Conservation (phyloP, 2,797 vertebrate genomes). For the Yasuhikotakia modesta region DNA sequence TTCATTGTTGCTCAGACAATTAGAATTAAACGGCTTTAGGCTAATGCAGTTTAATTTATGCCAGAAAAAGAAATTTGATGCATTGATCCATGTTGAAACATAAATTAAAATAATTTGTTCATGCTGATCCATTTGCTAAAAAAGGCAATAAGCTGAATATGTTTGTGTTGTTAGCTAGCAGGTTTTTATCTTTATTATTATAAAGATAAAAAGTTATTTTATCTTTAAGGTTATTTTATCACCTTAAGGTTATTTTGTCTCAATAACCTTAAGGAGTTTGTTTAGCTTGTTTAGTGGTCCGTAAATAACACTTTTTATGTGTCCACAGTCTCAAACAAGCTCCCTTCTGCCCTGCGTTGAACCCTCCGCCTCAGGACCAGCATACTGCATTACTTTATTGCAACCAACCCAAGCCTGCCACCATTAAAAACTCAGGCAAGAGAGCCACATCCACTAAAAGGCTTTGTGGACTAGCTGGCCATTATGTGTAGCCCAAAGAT, state of each 20-base stretch:
- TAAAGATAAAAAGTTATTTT: no score
- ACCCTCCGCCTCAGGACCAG: not conserved
- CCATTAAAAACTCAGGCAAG: slow-evolving; percentile 35
- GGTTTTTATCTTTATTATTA: no score
- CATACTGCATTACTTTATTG: slow-evolving; percentile 45
- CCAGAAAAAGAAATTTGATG: slow-evolving; percentile 16
- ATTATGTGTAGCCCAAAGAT: slow-evolving; percentile 30
- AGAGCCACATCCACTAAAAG: slow-evolving; percentile 1
- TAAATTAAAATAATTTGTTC: slow-evolving; percentile 5
- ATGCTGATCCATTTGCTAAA: slow-evolving; percentile 13
- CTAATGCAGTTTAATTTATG: slow-evolving; percentile 14
- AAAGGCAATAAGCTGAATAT: not conserved
- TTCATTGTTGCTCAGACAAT: not conserved
- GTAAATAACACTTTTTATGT: slow-evolving; percentile 36
- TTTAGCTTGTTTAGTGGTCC: not conserved
- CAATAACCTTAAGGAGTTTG: slow-evolving; percentile 45
- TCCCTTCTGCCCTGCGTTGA: not conserved
- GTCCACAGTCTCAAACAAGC: not conserved
- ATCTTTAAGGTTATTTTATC: no score
- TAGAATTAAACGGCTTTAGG: slow-evolving; percentile 4
- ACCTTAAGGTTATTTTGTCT: no score
- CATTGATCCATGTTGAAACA: slow-evolving; percentile 1
- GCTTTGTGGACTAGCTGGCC: slow-evolving; percentile 6
- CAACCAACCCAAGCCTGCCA: slow-evolving; percentile 29
- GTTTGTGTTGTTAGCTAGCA: not conserved